phyloP scores from a whole-genome alignment of 2,888 invertebrate species.

The Cactoblastis cactorum region DNA sequence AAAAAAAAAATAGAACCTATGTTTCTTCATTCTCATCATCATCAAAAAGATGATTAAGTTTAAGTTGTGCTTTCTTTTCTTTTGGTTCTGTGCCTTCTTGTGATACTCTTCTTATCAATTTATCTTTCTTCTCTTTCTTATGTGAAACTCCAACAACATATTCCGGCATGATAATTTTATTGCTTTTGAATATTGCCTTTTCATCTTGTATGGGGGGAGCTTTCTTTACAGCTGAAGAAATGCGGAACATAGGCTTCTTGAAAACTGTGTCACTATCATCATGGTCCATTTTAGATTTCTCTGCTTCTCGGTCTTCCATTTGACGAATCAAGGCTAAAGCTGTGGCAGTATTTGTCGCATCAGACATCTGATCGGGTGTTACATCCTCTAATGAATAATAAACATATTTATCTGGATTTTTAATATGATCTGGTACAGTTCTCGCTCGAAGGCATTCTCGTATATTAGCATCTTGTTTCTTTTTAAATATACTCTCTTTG shows the following conservation, averaged over 20 bases:
- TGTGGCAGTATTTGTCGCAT: constrained; percentile 86
- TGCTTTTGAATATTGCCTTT: constrained; percentile 79
- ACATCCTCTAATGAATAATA: constrained; percentile 90
- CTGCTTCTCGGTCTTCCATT: constrained; percentile 76
- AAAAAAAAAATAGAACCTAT: not conserved
- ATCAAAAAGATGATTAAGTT: constrained; percentile 70
- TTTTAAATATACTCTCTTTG: constrained; percentile 89
- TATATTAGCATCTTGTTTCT: constrained; percentile 84
- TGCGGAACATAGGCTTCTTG: constrained; percentile 63
- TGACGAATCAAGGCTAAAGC: constrained; percentile 87
- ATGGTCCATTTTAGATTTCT: constrained; percentile 38
- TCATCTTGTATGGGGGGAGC: constrained; percentile 30
- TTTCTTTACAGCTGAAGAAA: constrained; percentile 54
- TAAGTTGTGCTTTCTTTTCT: constrained; percentile 50
- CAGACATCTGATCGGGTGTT: constrained; percentile 86
- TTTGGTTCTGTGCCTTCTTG: constrained; percentile 21
- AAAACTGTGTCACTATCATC: constrained; percentile 48
- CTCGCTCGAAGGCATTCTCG: constrained; percentile 74
- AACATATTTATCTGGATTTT: constrained; percentile 90
- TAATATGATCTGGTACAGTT: constrained; percentile 72
- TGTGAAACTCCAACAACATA: constrained; percentile 86
- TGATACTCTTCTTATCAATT: constrained; percentile 26
- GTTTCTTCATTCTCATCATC: constrained; percentile 47
- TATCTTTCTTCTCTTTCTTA: constrained; percentile 67
- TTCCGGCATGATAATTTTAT: constrained; percentile 89